These are phyloP conservation scores for Phaetusa simplex DNA, from an alignment of 2,113 vertebrate species.

Conservation along the genomic window DNA sequence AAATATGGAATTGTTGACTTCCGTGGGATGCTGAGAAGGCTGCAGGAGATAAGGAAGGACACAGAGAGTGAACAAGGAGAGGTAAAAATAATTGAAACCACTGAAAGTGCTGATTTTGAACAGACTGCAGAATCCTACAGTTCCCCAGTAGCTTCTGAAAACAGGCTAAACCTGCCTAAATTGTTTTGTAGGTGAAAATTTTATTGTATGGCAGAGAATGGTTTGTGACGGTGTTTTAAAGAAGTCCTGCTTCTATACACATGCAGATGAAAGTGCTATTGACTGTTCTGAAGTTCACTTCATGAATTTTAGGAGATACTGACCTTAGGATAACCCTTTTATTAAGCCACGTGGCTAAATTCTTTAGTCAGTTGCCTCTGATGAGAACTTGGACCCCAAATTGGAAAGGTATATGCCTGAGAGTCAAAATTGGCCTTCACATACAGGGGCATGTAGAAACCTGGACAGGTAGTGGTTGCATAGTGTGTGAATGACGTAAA, in stretches of 20 bases:
- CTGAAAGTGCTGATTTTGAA: neutral
- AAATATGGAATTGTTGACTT: constrained; percentile 81
- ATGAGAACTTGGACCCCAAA: neutral
- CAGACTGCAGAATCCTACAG: neutral
- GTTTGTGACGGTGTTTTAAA: neutral
- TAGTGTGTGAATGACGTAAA: neutral
- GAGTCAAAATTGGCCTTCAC: neutral
- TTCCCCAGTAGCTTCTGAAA: neutral
- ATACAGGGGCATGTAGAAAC: neutral
- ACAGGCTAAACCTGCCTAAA: neutral
- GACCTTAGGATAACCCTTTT: neutral
- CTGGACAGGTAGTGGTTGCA: neutral
- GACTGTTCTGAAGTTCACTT: neutral
- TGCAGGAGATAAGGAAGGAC: constrained; percentile 77
- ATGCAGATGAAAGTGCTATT: neutral
- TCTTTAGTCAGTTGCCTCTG: neutral
- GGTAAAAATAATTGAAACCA: constrained; percentile 60
- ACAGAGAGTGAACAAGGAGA: constrained; percentile 65
- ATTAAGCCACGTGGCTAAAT: neutral
- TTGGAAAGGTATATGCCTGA: neutral
- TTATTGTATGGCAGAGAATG: neutral
- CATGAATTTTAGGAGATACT: neutral
- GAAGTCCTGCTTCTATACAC: neutral
- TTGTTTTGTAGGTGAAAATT: neutral
- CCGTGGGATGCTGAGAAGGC: constrained; percentile 77